Percentiles rank a stretch among this genome's conserved stretches.
Conservation (phyloP, 2,888 invertebrate species). For the Spilarctia lutea region DNA sequence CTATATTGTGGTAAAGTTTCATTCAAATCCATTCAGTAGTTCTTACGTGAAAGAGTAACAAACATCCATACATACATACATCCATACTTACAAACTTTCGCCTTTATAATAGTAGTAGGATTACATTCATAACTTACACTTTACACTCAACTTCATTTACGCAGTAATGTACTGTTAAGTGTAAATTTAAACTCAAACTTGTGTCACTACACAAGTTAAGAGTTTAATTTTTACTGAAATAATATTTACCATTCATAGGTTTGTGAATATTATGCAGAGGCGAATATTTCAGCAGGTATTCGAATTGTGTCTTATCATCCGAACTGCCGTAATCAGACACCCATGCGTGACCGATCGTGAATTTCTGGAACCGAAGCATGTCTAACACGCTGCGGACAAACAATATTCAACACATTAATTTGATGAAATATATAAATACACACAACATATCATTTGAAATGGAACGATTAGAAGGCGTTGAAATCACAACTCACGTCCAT, state of each 20-base stretch:
- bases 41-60: too few species aligned
- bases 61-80: too few species aligned
- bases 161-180: not conserved
- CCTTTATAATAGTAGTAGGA: too few species aligned
- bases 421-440: not conserved
- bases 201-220: not conserved
- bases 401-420: not conserved
- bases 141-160: not conserved
- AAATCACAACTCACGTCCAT: too few species aligned
- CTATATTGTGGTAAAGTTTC: too few species aligned
- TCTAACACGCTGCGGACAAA: slow-evolving; percentile 93
- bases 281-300: slow-evolving; percentile 94
- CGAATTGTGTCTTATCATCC: slow-evolving; percentile 94
- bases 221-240: not conserved
- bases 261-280: slow-evolving; percentile 96
- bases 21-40: too few species aligned
- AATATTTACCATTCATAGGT: slow-evolving; percentile 82
- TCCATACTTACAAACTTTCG: too few species aligned
- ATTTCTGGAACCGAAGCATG: slow-evolving; percentile 99
- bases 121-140: too few species aligned
- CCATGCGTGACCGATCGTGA: slow-evolving; percentile 99
- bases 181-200: too few species aligned
- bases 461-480: not conserved
- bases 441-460: not conserved
- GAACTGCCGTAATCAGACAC: slow-evolving; percentile 98